A percentile compares a stretch with the other conserved stretches of the same genome.
These are phyloP conservation scores for Hipposideros larvatus DNA, from an alignment of 2,797 vertebrate species.

Conservation along the genomic window DNA sequence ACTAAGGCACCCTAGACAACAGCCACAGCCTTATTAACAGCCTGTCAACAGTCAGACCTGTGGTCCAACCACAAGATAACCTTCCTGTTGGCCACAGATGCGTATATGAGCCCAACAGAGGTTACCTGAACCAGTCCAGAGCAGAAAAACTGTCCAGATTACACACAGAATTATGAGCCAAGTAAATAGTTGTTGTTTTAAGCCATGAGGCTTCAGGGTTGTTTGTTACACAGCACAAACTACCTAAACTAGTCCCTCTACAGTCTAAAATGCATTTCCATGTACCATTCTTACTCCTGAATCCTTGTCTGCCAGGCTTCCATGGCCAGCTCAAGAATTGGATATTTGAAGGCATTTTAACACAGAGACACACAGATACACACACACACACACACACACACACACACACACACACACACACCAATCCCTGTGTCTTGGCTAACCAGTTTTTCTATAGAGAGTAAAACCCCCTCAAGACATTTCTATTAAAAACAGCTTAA, in stretches of 20 bases:
- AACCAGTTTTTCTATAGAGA: slow-evolving; percentile 72
- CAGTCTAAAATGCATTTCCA: background rate
- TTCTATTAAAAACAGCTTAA: slow-evolving; percentile 77
- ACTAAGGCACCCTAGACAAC: background rate
- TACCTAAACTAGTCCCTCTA: slow-evolving; percentile 8
- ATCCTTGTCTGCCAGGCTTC: background rate
- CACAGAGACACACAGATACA: background rate
- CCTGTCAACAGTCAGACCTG: background rate
- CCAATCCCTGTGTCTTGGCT: slow-evolving; percentile 17
- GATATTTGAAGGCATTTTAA: slow-evolving; percentile 15
- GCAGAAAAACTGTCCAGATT: background rate
- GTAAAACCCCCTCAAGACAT: slow-evolving; percentile 47
- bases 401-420: background rate
- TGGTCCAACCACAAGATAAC: background rate
- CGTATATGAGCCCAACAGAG: background rate
- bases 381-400: slow-evolving; percentile 1
- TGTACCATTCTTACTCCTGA: slow-evolving; percentile 6
- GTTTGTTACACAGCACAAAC: slow-evolving; percentile 59
- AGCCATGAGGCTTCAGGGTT: background rate
- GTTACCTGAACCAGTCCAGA: background rate
- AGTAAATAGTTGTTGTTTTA: slow-evolving; percentile 51
- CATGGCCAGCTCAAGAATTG: slow-evolving; percentile 35
- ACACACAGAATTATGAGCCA: background rate
- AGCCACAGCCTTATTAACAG: background rate
- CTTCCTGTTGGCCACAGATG: background rate